Evolutionary conservation across 2,797 vertebrate species (phyloP).

Genomic region (Acomys russatus): DNA sequence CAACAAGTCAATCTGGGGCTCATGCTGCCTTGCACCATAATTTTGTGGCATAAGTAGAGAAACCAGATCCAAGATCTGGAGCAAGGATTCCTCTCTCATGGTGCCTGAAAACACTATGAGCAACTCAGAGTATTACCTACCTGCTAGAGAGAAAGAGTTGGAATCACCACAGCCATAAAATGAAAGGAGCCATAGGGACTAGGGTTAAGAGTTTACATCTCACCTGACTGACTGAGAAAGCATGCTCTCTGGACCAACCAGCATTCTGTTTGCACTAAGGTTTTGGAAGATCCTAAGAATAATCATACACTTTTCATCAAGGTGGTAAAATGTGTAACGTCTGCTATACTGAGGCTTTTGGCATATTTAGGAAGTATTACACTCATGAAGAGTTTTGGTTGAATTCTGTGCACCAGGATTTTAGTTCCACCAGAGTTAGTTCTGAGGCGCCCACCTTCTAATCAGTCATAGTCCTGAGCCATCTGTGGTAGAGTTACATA

Average conservation of each 20-base stretch:
- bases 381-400: constrained; percentile 49
- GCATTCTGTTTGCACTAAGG: background rate
- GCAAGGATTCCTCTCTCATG: background rate
- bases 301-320: background rate
- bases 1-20: background rate
- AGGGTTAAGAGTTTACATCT: constrained; percentile 14
- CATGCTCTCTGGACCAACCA: background rate
- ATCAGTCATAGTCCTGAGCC: constrained; percentile 32
- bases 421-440: constrained; percentile 65
- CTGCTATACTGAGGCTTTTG: background rate
- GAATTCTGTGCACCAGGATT: constrained; percentile 61
- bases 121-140: background rate
- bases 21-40: background rate
- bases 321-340: background rate
- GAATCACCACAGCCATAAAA: background rate
- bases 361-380: constrained; percentile 24
- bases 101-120: background rate
- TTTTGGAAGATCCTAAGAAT: background rate
- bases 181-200: background rate
- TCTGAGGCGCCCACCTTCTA: constrained; percentile 30
- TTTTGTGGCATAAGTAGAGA: background rate
- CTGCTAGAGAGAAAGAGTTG: background rate
- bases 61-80: background rate
- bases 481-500: constrained; percentile 56
- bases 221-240: constrained; percentile 25